Evolutionary conservation across 2,797 vertebrate genomes (phyloP), one percentile per base, ranked within the genome.

Genomic region (Sebastes reedi): DNA sequence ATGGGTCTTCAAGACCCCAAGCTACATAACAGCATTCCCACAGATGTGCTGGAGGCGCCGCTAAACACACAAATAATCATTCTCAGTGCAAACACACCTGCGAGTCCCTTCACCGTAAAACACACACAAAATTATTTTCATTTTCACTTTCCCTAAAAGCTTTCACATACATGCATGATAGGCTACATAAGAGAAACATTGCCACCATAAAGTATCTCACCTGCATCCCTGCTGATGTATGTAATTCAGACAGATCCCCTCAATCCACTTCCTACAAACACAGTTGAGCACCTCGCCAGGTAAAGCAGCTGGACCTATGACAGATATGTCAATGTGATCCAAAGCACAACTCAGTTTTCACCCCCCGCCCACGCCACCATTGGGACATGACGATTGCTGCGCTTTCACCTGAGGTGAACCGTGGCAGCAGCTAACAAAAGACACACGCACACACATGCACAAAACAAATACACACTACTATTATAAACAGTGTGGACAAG

Each of bases 321-420:
- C 76, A 92, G 87, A 88, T 88, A 76, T 82, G 85, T 83, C 77
- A 85, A 61, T 73, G 62, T 81, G 52, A 79, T 83, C 74, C 83
- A 58, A 42, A 5, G 54, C 79, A 80, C 13, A 60, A 42, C 59
- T 82, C 84, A 54, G 58, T 65, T 85, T 86, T 83, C 88, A 82
- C 16, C 24, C 69, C 30, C 29, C 10, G 27, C 81, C 66, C 67
- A 75, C 62, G 61, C 89, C 86, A 87, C 81, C 83, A 71, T 30
- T 59, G 76, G 79, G 82, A 92, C 78, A 69, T 77, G 67, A 79
- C 79, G 76, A 90, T 18, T 78, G 76, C 72, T 1, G 13, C 5
- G 65, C 84, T 91, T 94, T 94, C 77, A 90, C 83, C 74, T 87
- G 68, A 90, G 83, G 67, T 87, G 88, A 92, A 90, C 84, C 79